Evolutionary conservation across 1,140 invertebrate species (phyloP).

Genomic region (Solenopsis invicta): DNA sequence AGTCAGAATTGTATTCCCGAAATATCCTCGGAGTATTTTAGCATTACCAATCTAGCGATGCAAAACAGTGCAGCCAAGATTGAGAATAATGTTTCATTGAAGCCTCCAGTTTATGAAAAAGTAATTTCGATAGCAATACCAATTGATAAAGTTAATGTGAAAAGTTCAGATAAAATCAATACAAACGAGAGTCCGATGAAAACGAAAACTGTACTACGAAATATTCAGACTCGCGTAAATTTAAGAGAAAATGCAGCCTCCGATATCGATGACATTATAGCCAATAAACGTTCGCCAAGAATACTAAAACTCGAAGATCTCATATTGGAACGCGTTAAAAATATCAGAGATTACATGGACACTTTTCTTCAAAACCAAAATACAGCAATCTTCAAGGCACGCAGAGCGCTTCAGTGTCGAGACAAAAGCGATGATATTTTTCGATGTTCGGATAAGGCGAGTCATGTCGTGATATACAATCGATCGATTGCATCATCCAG

Average conservation of each 20-base stretch:
- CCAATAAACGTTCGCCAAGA: neutral
- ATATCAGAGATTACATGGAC: constrained; percentile 65
- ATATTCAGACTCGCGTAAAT: neutral
- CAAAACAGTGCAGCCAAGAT: neutral
- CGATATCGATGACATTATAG: neutral
- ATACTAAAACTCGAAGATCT: constrained; percentile 49
- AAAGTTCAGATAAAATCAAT: neutral
- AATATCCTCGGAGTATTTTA: constrained; percentile 66
- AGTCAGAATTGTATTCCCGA: neutral
- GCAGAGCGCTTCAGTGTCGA: constrained; percentile 19
- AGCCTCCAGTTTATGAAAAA: constrained; percentile 2
- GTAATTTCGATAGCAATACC: constrained; percentile 32
- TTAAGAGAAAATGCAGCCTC: neutral
- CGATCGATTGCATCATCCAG: neutral
- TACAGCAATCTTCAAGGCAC: constrained; percentile 40
- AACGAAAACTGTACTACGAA: neutral
- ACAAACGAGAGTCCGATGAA: neutral
- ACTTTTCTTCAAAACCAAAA: constrained; percentile 58
- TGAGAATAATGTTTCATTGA: neutral
- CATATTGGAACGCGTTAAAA: constrained; percentile 43
- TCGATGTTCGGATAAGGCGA: neutral
- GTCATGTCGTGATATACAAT: neutral
- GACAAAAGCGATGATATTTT: constrained; percentile 3
- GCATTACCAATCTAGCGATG: constrained; percentile 48
- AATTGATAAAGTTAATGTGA: neutral